phyloP scores from a whole-genome alignment of 2,113 vertebrate genomes.

The Miniopterus natalensis region DNA sequence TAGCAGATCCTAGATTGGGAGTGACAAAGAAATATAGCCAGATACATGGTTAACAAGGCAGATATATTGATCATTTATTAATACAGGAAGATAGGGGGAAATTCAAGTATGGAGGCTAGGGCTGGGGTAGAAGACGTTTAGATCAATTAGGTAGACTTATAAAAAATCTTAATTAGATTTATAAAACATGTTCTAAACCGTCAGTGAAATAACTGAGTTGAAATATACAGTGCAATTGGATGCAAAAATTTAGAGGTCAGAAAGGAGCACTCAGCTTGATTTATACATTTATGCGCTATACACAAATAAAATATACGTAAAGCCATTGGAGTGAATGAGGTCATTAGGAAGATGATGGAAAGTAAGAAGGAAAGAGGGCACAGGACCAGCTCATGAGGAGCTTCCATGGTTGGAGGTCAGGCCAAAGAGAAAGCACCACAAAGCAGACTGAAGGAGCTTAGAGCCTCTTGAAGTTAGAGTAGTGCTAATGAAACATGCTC shows the following conservation, averaged over 20 bases:
- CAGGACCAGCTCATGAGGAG: background rate
- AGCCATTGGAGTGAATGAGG: background rate
- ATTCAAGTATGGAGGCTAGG: background rate
- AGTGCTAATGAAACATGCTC: background rate
- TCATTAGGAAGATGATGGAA: background rate
- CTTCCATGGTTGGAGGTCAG: background rate
- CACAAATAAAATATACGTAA: background rate
- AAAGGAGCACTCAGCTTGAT: background rate
- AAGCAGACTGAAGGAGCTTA: background rate
- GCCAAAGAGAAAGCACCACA: background rate
- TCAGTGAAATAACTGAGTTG: background rate
- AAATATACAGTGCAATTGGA: background rate
- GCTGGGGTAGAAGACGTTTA: background rate
- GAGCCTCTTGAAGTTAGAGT: background rate
- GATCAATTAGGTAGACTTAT: slow-evolving; percentile 1
- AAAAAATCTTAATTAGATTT: background rate
- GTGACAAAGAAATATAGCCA: background rate
- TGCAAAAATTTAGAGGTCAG: background rate
- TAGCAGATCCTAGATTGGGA: background rate
- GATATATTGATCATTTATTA: background rate
- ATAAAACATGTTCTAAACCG: background rate
- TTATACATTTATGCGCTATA: background rate
- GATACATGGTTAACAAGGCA: background rate
- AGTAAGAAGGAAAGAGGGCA: background rate
- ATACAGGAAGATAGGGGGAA: background rate